Conservation (phyloP, 2,797 vertebrate species). For the Oreortyx pictus region DNA sequence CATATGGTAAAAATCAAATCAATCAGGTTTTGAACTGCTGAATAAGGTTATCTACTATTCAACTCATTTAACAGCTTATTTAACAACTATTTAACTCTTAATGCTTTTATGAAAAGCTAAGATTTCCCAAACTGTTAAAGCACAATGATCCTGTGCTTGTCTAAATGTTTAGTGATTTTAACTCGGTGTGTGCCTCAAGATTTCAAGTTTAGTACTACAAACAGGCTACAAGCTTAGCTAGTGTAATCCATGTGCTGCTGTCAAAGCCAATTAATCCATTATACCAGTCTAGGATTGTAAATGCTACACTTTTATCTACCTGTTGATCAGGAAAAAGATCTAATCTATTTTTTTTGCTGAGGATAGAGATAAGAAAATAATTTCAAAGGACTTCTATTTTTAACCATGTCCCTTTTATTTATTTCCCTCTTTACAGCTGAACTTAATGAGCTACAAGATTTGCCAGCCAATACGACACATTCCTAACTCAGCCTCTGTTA, state of each 20-base stretch:
- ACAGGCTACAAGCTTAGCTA: not conserved
- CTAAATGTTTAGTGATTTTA: not conserved
- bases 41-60: not conserved
- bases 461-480: slow-evolving; percentile 34
- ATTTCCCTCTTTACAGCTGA: not conserved
- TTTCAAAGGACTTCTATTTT: slow-evolving; percentile 45
- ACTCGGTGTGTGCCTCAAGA: not conserved
- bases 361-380: not conserved
- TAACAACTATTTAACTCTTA: not conserved
- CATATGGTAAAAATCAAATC: not conserved
- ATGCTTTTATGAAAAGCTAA: not conserved
- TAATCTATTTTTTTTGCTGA: slow-evolving; percentile 9
- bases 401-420: not conserved
- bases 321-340: not conserved
- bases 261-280: not conserved
- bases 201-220: not conserved
- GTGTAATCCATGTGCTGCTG: not conserved
- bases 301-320: not conserved
- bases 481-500: not conserved
- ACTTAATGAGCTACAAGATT: slow-evolving; percentile 21
- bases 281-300: not conserved
- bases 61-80: not conserved
- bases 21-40: not conserved
- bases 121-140: not conserved
- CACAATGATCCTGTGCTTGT: not conserved